Conservation (phyloP, 2,113 vertebrate species). For the Percopsis transmontana region DNA sequence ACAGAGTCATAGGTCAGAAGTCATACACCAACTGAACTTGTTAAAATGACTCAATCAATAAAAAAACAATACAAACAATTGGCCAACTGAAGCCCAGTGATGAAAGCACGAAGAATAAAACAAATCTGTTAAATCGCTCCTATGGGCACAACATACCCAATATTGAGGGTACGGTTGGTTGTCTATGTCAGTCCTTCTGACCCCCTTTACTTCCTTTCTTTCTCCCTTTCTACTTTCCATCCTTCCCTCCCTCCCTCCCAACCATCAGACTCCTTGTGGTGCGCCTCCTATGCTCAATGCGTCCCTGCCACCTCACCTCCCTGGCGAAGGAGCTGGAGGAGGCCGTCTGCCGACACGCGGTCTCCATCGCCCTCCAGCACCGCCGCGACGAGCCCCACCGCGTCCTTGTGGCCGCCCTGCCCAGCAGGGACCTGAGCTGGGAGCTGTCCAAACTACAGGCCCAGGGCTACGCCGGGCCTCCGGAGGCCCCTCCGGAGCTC, state of each 20-base stretch:
- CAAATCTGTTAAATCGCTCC: too few species aligned
- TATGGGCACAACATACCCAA: too few species aligned
- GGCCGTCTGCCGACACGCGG: constrained; percentile 60
- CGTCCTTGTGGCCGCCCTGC: constrained; percentile 70
- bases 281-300: constrained; percentile 73
- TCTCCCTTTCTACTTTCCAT: not conserved
- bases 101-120: too few species aligned
- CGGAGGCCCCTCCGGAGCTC: constrained; percentile 77
- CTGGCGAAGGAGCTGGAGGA: constrained; percentile 83
- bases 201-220: not conserved
- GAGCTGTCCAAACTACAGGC: constrained; percentile 71
- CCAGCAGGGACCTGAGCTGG: constrained; percentile 79
- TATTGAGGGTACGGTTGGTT: too few species aligned
- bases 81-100: too few species aligned
- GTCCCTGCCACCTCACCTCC: constrained; percentile 60
- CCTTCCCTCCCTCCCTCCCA: not conserved
- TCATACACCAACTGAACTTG: too few species aligned
- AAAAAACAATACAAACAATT: too few species aligned
- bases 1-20: too few species aligned
- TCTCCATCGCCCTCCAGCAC: constrained; percentile 75
- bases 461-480: constrained; percentile 72
- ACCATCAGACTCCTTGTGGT: constrained; percentile 80
- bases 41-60: too few species aligned
- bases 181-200: not conserved
- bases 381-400: constrained; percentile 70